Evolutionary conservation across 2,888 invertebrate genomes (phyloP).

Genomic region (Pocota personata): DNA sequence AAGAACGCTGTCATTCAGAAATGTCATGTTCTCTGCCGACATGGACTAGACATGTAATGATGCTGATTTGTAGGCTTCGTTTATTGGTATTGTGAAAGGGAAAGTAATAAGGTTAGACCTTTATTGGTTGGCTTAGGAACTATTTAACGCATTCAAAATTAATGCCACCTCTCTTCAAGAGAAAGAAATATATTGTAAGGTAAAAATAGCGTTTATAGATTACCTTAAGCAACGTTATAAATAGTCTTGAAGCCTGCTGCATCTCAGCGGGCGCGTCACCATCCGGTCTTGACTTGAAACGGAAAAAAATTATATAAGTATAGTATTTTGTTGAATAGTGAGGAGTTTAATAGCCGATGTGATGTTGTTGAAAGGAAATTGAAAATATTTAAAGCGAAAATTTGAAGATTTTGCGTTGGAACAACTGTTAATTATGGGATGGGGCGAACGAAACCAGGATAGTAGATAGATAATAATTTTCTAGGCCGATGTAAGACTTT

Average conservation of each 20-base stretch:
- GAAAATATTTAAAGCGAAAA: not conserved
- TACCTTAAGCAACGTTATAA: conserved; percentile 48
- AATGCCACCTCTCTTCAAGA: not conserved
- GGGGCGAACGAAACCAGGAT: no score
- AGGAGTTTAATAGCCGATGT: not conserved
- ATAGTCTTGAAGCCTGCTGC: conserved; percentile 48
- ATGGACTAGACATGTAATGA: no score
- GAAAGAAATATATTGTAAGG: not conserved
- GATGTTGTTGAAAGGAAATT: not conserved
- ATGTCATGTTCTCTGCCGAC: no score
- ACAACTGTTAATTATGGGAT: no score
- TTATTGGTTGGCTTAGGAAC: no score
- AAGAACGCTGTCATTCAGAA: no score
- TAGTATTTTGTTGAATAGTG: conserved; percentile 9
- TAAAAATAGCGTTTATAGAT: conserved; percentile 16
- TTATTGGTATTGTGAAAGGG: no score
- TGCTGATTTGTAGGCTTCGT: no score
- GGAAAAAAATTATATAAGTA: conserved; percentile 27
- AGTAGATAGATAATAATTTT: no score
- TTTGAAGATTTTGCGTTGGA: not conserved
- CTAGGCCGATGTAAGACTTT: no score
- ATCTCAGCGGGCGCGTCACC: conserved; percentile 34
- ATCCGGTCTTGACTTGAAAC: conserved; percentile 47
- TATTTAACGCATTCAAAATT: not conserved
- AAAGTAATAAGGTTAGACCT: no score